Evolutionary conservation across 2,113 vertebrate genomes (phyloP).

Genomic region (Callorhinus ursinus): DNA sequence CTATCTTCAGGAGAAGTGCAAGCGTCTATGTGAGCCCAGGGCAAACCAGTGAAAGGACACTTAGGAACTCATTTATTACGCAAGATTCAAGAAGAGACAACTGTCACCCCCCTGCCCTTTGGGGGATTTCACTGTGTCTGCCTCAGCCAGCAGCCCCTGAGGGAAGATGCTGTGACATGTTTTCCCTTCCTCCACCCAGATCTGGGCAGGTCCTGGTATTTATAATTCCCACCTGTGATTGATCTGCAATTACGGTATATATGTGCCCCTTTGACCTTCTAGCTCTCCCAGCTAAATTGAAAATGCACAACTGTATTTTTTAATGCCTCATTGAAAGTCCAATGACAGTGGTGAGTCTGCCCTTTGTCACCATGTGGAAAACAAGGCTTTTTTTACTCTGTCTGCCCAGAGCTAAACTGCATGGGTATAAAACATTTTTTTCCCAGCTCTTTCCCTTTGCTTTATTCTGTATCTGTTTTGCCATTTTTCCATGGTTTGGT

Average conservation of each 20-base stretch:
- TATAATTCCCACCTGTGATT: constrained; percentile 72
- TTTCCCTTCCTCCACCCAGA: constrained; percentile 64
- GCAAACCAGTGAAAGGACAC: constrained; percentile 70
- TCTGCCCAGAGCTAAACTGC: constrained; percentile 11
- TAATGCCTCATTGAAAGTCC: constrained; percentile 1
- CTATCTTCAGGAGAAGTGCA: not conserved
- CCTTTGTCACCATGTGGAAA: not conserved
- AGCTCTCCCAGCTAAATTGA: not conserved
- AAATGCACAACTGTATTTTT: constrained; percentile 43
- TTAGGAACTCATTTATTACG: constrained; percentile 79
- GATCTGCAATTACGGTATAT: constrained; percentile 26
- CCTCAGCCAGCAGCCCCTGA: constrained; percentile 73
- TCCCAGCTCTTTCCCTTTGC: not conserved
- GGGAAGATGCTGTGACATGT: constrained; percentile 67
- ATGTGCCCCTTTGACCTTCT: constrained; percentile 55
- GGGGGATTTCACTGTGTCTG: constrained; percentile 67
- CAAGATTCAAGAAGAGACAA: constrained; percentile 60
- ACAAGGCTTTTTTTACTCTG: not conserved
- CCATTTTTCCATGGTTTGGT: not conserved
- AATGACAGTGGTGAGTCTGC: not conserved
- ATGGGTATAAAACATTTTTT: not conserved
- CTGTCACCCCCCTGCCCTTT: constrained; percentile 67
- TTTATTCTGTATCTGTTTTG: not conserved
- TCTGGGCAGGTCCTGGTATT: constrained; percentile 62
- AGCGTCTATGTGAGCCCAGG: constrained; percentile 60